Conservation (phyloP, 2,797 vertebrate genomes). For the Channa striata region DNA sequence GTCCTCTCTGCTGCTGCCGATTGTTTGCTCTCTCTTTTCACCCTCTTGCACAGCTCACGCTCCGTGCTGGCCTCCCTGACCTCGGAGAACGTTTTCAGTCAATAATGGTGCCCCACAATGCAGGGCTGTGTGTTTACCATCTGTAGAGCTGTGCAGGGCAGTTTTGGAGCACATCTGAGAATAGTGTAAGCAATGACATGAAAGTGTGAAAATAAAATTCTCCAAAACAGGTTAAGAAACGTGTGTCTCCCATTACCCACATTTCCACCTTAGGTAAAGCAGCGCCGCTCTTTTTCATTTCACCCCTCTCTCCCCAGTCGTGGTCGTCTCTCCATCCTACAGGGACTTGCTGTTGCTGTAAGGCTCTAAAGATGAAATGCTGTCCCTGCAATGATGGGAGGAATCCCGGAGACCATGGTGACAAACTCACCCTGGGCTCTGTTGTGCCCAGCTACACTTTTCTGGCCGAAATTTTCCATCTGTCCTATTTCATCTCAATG, state of each 20-base stretch:
- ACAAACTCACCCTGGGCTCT: neutral
- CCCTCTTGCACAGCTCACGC: constrained; percentile 26
- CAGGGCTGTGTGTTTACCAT: constrained; percentile 5
- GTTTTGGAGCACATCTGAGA: constrained; percentile 1
- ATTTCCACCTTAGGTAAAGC: neutral
- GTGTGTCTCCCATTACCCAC: neutral
- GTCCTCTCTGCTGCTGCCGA: constrained; percentile 14
- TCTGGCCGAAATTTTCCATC: neutral
- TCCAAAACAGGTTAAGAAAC: neutral
- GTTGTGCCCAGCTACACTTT: neutral
- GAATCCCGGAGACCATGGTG: neutral
- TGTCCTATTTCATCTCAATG: neutral
- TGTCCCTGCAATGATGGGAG: neutral
- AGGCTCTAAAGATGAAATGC: constrained; percentile 1
- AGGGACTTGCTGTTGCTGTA: neutral
- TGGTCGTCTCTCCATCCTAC: neutral
- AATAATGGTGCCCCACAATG: constrained; percentile 25
- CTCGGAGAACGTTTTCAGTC: constrained; percentile 33
- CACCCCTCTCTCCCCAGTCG: too few species aligned
- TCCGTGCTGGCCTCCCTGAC: constrained; percentile 15
- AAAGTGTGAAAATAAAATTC: neutral
- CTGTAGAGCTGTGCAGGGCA: neutral
- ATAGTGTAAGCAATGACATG: neutral
- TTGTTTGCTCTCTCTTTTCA: constrained; percentile 26
- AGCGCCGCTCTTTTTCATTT: too few species aligned